phyloP scores from a whole-genome alignment of 1,140 invertebrate genomes.

The Trichonephila inaurata region DNA sequence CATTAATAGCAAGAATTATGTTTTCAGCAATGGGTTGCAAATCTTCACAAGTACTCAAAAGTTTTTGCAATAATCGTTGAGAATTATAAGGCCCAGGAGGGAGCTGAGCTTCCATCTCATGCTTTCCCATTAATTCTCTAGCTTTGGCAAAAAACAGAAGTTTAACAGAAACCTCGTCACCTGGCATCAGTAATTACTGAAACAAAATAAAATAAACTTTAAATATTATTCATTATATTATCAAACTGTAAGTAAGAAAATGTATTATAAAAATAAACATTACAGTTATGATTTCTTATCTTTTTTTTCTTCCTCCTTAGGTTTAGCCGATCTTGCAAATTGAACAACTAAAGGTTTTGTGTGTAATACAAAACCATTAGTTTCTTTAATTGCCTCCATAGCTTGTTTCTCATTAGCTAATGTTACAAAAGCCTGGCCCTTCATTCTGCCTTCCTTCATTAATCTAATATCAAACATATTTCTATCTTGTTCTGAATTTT shows the following conservation, averaged over 20 bases:
- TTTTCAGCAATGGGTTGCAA: conserved; percentile 45
- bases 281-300: not conserved
- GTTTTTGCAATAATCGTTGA: conserved; percentile 21
- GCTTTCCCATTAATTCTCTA: conserved; percentile 66
- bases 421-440: conserved; percentile 96
- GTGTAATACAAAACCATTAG: conserved; percentile 93
- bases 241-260: not conserved
- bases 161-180: conserved; percentile 53
- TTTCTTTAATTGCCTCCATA: conserved; percentile 89
- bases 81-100: conserved; percentile 12
- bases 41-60: conserved; percentile 18
- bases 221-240: too few species aligned
- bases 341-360: conserved; percentile 95
- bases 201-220: conserved; percentile 40
- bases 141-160: conserved; percentile 77
- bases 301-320: conserved; percentile 79
- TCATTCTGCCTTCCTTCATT: conserved; percentile 97
- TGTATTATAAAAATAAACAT: not conserved
- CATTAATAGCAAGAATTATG: conserved; percentile 74
- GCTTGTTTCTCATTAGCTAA: conserved; percentile 87
- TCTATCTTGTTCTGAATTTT: conserved; percentile 82
- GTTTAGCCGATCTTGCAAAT: conserved; percentile 87
- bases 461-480: conserved; percentile 90
- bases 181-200: conserved; percentile 41
- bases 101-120: conserved; percentile 31